Percentiles rank a stretch among this genome's conserved stretches.
phyloP scores from a whole-genome alignment of 2,888 invertebrate species.

The Drosophila neotestacea region DNA sequence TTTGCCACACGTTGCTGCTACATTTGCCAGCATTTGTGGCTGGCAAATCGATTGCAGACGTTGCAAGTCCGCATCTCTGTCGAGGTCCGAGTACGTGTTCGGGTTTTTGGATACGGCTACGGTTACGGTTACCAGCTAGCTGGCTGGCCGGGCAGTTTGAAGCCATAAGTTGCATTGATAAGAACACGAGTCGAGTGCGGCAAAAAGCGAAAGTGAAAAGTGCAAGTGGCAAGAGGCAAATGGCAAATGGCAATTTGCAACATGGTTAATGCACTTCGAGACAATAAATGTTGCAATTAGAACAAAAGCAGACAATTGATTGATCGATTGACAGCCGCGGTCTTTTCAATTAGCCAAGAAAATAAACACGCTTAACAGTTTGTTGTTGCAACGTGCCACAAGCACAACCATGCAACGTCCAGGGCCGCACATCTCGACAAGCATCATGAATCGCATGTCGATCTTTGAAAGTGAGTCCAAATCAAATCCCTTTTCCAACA shows the following conservation, averaged over 20 bases:
- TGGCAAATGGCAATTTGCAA: slow-evolving; percentile 18
- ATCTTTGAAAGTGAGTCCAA: slow-evolving; percentile 82
- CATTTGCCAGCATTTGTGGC: slow-evolving; percentile 10
- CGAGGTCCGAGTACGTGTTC: slow-evolving; percentile 16
- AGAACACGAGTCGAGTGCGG: slow-evolving; percentile 49
- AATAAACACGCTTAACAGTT: slow-evolving; percentile 11
- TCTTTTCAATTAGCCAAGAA: slow-evolving; percentile 6
- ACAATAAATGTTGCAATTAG: slow-evolving; percentile 18
- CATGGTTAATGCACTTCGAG: slow-evolving; percentile 13
- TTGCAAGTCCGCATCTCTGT: slow-evolving; percentile 25
- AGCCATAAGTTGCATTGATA: slow-evolving; percentile 74
- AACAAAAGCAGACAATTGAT: slow-evolving; percentile 7
- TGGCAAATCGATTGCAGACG: slow-evolving; percentile 58
- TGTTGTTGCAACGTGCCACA: slow-evolving; percentile 15
- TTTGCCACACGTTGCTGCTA: slow-evolving; percentile 24
- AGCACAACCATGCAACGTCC: slow-evolving; percentile 72
- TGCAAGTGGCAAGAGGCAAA: slow-evolving; percentile 26
- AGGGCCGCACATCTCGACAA: slow-evolving; percentile 73
- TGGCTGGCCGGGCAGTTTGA: slow-evolving; percentile 64
- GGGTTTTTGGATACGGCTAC: slow-evolving; percentile 5
- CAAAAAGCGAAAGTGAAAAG: slow-evolving; percentile 25
- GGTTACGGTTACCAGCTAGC: slow-evolving; percentile 20
- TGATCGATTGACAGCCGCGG: slow-evolving; percentile 10
- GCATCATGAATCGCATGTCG: slow-evolving; percentile 81
- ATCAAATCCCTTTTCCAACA: background rate